Evolutionary conservation across 1,140 invertebrate genomes (phyloP).

Genomic region (Solenopsis fugax): DNA sequence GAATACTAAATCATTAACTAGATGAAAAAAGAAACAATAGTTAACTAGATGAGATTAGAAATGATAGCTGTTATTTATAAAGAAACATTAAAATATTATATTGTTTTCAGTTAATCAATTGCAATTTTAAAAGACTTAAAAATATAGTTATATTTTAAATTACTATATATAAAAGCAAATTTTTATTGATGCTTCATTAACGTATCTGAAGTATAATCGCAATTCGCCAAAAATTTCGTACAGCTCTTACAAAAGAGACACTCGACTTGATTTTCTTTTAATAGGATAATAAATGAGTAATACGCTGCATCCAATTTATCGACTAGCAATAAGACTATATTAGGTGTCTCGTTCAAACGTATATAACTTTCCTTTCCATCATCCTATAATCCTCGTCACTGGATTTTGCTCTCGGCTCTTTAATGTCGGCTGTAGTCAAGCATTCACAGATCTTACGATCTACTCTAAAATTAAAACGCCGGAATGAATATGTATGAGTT

Average conservation of each 20-base stretch:
- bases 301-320: background rate
- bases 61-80: background rate
- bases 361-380: slow-evolving; percentile 1
- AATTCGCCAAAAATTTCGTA: background rate
- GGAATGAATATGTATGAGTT: slow-evolving; percentile 57
- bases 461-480: slow-evolving; percentile 55
- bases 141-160: background rate
- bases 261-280: slow-evolving; percentile 21
- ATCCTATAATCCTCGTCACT: slow-evolving; percentile 38
- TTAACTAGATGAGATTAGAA: background rate
- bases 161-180: background rate
- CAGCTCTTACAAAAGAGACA: background rate
- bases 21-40: too few species aligned
- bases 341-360: background rate
- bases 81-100: background rate
- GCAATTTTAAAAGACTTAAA: background rate
- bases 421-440: slow-evolving; percentile 30
- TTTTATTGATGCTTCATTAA: background rate
- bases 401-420: slow-evolving; percentile 29
- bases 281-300: background rate
- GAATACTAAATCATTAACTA: background rate
- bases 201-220: background rate
- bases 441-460: slow-evolving; percentile 56
- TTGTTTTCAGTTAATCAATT: too few species aligned
- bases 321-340: background rate